Base-by-base conservation (phyloP, 64 coral and sea anemone genomes). In the Catalaphyllia jardinei region DNA sequence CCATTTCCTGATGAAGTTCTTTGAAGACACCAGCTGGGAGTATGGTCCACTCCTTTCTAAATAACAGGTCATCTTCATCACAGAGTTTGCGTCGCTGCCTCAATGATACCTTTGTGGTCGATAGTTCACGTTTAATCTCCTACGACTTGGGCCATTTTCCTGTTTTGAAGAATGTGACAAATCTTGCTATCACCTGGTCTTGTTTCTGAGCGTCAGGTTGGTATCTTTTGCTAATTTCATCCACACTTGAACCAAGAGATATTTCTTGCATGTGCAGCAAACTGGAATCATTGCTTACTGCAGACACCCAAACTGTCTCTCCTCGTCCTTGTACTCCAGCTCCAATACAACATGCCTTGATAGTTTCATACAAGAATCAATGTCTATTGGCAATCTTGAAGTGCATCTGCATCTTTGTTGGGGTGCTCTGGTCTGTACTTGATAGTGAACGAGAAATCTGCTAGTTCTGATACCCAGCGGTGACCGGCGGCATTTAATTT, bases 1-100 rank as follows among this genome's bases (percentile, higher is more conserved):
- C 85, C 69, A 87, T 87, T 10, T 87, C 85, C 15, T 81, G n/a
- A 81, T 81, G 79, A 9, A 81, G 51, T 9, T 81, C 79, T 39
- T 86, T 86, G 22, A 73, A 75, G 8, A 87, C 52, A 54, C 1
- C 52, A 54, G 52, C 5, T 54, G 52, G 52, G 52, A 54, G 13
- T 10, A 54, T 54, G 1, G 52, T 54, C 52, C 52, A 54, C 52
- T 54, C 13, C 13, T 7, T n/a, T 13, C 52, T 54, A 54, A 7
- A 1, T 5, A 54, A 54, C 52, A 54, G 52, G 52, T 5, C 52
- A 54, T 54, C 52, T 13, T 54, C 13, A 54, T 54, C 52, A 54
- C 52, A 54, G 76, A 52, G 49, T 78, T 78, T 78, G 76, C 76
- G 17, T 57, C 22, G 76, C 24, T 78, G 46, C 24, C 76, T 78